phyloP scores from a whole-genome alignment of 2,888 invertebrate genomes.

The Incurvaria masculella region DNA sequence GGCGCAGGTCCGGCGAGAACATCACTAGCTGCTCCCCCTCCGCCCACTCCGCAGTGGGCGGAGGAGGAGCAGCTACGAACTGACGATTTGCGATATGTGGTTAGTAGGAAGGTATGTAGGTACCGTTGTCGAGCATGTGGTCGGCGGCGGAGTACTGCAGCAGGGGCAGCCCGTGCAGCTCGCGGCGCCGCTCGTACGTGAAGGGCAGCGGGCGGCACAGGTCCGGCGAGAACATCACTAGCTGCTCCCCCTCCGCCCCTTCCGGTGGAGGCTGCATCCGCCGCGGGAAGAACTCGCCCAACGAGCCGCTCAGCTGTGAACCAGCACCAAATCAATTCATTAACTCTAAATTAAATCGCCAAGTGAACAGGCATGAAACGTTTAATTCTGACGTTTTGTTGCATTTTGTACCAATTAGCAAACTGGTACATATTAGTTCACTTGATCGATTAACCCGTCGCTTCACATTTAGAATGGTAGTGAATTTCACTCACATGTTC shows the following conservation, averaged over 20 bases:
- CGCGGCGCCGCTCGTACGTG: conserved; percentile 58
- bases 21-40: conserved; percentile 47
- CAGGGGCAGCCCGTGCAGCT: conserved; percentile 58
- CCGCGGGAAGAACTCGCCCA: conserved; percentile 77
- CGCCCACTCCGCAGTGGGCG: too few relatives aligned
- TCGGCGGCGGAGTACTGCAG: conserved; percentile 65
- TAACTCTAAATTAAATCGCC: too few relatives aligned
- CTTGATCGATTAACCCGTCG: neutral
- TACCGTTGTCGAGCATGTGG: conserved; percentile 66
- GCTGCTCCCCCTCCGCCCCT: conserved; percentile 27
- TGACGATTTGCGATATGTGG: too few relatives aligned
- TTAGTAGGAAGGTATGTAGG: conserved; percentile 18
- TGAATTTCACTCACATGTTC: too few relatives aligned
- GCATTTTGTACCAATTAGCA: neutral
- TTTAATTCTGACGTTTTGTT: neutral
- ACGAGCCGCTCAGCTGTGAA: conserved; percentile 63
- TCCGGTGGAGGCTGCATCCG: conserved; percentile 50
- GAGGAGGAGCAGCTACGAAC: too few relatives aligned
- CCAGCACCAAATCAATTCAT: neutral
- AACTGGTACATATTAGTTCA: neutral
- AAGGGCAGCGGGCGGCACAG: conserved; percentile 68
- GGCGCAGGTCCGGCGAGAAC: conserved; percentile 75
- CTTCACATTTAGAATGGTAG: neutral
- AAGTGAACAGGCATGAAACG: too few relatives aligned
- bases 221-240: conserved; percentile 70